Evolutionary conservation across 2,797 vertebrate species (phyloP).

Genomic region (Fistularia tabacaria): DNA sequence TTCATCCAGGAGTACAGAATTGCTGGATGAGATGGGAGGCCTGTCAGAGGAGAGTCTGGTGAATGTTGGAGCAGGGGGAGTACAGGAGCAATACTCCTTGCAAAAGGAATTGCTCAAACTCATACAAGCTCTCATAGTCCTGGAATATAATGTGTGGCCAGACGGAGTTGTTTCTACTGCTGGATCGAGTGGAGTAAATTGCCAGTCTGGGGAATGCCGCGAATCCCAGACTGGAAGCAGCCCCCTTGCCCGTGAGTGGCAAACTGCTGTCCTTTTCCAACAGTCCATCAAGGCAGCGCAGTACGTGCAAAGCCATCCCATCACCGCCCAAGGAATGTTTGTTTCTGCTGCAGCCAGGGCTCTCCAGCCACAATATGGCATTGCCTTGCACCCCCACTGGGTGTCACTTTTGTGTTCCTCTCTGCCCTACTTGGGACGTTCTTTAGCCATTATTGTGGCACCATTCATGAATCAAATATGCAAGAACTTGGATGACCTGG

Average conservation of each 20-base stretch:
- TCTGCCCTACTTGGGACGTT: constrained; percentile 90
- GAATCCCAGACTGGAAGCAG: constrained; percentile 55
- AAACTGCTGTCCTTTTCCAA: constrained; percentile 86
- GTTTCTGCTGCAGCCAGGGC: constrained; percentile 89
- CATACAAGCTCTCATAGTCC: constrained; percentile 86
- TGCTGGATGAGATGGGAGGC: constrained; percentile 58
- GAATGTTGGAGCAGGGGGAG: constrained; percentile 75
- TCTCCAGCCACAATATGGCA: constrained; percentile 88
- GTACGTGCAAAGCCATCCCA: constrained; percentile 87
- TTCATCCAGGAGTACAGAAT: constrained; percentile 19
- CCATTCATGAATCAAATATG: constrained; percentile 92
- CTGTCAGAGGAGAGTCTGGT: constrained; percentile 86
- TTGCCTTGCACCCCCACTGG: constrained; percentile 93
- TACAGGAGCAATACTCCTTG: constrained; percentile 88
- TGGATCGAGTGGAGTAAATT: constrained; percentile 39
- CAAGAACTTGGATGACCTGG: constrained; percentile 92
- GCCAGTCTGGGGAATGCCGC: constrained; percentile 71
- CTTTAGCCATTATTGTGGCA: constrained; percentile 88
- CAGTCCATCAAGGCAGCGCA: constrained; percentile 88
- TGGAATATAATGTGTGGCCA: constrained; percentile 84
- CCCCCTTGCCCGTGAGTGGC: constrained; percentile 90
- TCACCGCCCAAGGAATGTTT: constrained; percentile 94
- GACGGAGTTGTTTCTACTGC: constrained; percentile 27
- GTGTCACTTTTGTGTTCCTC: constrained; percentile 85
- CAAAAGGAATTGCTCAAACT: constrained; percentile 94